Evolutionary conservation across 2,888 invertebrate genomes (phyloP).

Genomic region (Colletes collaris): DNA sequence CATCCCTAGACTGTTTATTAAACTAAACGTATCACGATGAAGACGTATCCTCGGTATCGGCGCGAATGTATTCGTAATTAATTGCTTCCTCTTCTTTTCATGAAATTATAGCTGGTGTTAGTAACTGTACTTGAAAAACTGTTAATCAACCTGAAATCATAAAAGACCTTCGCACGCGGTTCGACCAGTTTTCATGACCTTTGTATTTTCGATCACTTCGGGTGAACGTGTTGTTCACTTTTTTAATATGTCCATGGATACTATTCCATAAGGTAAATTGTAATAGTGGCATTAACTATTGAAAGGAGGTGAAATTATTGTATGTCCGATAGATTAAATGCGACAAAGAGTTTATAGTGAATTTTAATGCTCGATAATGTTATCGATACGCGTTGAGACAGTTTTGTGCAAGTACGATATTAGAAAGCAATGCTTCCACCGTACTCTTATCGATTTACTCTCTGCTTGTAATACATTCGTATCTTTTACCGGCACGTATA

Average conservation of each 20-base stretch:
- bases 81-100: conserved; percentile 36
- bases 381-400: background rate
- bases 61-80: conserved; percentile 39
- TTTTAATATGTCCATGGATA: too few relatives aligned
- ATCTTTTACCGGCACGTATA: background rate
- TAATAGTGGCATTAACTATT: background rate
- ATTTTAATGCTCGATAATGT: background rate
- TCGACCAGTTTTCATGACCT: background rate
- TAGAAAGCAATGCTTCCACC: background rate
- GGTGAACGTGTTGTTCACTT: too few relatives aligned
- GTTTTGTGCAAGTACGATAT: background rate
- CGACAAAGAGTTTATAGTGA: too few relatives aligned
- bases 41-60: conserved; percentile 21
- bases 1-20: background rate
- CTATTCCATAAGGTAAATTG: background rate
- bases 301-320: background rate
- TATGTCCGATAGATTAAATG: background rate
- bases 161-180: conserved; percentile 17
- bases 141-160: conserved; percentile 55
- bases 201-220: background rate
- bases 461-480: background rate
- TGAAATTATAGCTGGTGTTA: conserved; percentile 21
- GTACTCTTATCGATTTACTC: conserved; percentile 21
- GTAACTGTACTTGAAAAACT: conserved; percentile 55
- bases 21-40: conserved; percentile 19